Evolutionary conservation across 1,140 invertebrate species (phyloP).

Genomic region (Drosophila sechellia): DNA sequence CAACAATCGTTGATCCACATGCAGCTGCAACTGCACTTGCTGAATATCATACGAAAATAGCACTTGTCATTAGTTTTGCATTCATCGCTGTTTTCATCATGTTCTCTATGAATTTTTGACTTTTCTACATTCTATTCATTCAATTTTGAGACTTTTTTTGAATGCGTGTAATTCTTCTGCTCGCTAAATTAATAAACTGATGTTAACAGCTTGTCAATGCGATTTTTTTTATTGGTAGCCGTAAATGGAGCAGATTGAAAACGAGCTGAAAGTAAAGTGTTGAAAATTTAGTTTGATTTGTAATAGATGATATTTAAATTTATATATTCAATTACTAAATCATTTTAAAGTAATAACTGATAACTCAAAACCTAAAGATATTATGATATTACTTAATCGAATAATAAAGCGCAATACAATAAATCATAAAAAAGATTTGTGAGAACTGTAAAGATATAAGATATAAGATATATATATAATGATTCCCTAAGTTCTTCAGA

Average conservation of each 20-base stretch:
- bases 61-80: constrained; percentile 11
- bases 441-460: no score
- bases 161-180: constrained; percentile 7
- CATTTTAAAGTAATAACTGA: neutral
- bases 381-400: no score
- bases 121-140: constrained; percentile 1
- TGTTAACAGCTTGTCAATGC: constrained; percentile 38
- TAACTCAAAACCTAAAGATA: no score
- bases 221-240: constrained; percentile 3
- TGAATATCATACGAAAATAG: constrained; percentile 43
- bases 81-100: constrained; percentile 7
- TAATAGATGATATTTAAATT: neutral
- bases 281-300: no score
- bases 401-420: no score
- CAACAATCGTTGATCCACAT: constrained; percentile 6
- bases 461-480: no score
- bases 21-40: constrained; percentile 24
- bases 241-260: neutral
- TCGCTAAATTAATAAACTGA: constrained; percentile 33
- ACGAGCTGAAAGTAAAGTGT: neutral
- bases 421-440: no score
- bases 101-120: neutral
- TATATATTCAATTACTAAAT: no score
- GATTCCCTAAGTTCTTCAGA: no score
- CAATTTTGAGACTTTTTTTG: constrained; percentile 15